Base-by-base conservation (phyloP, 2,113 vertebrate species). In the Anolis carolinensis region DNA sequence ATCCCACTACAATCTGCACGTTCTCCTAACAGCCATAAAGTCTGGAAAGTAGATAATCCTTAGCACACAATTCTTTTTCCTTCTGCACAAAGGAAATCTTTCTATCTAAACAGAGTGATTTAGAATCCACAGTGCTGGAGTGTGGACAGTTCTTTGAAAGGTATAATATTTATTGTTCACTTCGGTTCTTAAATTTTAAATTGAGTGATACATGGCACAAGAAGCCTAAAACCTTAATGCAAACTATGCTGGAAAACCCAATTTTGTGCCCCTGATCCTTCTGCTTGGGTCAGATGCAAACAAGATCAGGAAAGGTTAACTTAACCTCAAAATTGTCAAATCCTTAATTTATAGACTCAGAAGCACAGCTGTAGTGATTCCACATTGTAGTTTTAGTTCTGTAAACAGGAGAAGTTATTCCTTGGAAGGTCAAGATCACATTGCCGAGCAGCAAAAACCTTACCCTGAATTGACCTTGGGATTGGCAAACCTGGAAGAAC, bases 381-480 rank as follows among this genome's bases (percentile, higher is more conserved):
- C 34, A 88, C 62, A 79, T 70, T 44, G 73, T 27, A 77, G 72
- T 44, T 55, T 91, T 39, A 65, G 5, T 84, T 90, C 78, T 78
- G 23, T 83, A 91, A 62, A 87, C 2, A 81, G 1, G 16, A 74
- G 44, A 50, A 72, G 79, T 87, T 87, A 88, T 23, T 82, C 70
- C 79, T 86, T 86, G n/a, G 76, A 50, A 73, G 14, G 20, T 90
- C 59, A 87, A 3, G 32, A 87, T 11, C 36, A 48, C 4, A 23
- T 89, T 86, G 75, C 67, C 13, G 83, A 89, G 48, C 21, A 55
- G 55, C 76, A 48, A 83, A 71, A 44, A 36, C 25, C 30, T 79
- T 90, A 87, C 67, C 59, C 52, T 83, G 59, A 72, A 72, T 71
- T 90, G 73, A 80, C 50, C 84, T 82, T n/a, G 55, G 87, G n/a